These are phyloP conservation scores for Conchocele bisecta DNA, from an alignment of 2,888 invertebrate species.

Conservation along the genomic window DNA sequence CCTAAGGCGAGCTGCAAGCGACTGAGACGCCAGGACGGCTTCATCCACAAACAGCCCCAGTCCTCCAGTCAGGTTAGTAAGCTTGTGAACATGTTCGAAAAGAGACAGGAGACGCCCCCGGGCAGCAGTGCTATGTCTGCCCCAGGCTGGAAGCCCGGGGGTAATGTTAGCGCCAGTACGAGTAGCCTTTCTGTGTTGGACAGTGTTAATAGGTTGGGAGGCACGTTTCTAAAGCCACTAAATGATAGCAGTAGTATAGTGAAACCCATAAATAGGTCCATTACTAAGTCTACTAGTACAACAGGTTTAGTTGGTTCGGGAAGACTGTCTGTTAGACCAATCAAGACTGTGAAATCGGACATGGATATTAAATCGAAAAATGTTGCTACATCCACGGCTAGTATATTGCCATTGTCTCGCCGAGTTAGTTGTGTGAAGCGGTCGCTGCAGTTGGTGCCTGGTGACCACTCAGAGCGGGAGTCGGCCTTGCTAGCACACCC, in stretches of 20 bases:
- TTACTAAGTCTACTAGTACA: background rate
- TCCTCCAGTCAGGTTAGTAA: constrained; percentile 63
- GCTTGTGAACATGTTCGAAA: constrained; percentile 59
- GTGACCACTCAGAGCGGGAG: too few relatives aligned
- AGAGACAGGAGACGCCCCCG: constrained; percentile 18
- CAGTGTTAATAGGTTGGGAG: background rate
- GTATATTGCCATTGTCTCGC: too few relatives aligned
- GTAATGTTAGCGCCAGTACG: background rate
- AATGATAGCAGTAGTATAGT: too few relatives aligned
- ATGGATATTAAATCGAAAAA: background rate
- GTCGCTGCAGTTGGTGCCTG: too few relatives aligned
- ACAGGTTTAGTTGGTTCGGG: background rate
- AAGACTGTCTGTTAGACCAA: too few relatives aligned
- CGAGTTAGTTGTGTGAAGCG: too few relatives aligned
- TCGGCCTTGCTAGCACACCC: too few relatives aligned
- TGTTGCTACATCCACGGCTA: background rate
- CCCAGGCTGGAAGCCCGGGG: constrained; percentile 4
- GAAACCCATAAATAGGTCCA: background rate
- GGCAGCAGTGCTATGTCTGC: background rate
- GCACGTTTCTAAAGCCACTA: too few relatives aligned
- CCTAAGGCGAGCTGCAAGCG: constrained; percentile 60
- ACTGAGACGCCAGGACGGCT: constrained; percentile 65
- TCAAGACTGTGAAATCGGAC: background rate
- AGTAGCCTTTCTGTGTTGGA: background rate
- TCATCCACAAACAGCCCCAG: constrained; percentile 62